Evolutionary conservation across 1,140 invertebrate genomes (phyloP), one percentile per base, ranked within the genome.

Genomic region (Caerostris extrusa): DNA sequence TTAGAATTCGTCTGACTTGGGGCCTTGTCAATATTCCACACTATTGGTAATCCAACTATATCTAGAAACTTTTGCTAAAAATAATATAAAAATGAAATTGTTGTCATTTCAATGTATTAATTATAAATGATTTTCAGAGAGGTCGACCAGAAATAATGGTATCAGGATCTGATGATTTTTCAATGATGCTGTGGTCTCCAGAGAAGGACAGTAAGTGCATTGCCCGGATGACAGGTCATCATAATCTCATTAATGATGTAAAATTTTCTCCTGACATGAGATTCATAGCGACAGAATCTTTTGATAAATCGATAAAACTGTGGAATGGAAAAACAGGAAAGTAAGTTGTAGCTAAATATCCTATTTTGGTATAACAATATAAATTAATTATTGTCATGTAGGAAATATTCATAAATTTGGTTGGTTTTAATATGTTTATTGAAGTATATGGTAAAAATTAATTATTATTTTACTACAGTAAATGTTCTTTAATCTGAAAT

Each of bases 81-180:
- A 34, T 34, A 34, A 34, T 34, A 34, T 34, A 34, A 34, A 34
- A 34, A 34, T 0, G 34, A 34, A 34, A 34, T 34, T 34, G 34
- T 34, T 34, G 34, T 34, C 34, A 34, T 34, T 34, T 34, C 34
- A 34, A 34, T 34, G 34, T 34, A 1, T 34, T 34, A 34, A 34
- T 34, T 34, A 34, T 34, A 34, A 34, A 2, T 34, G 34, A 34
- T 34, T 91, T 88, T 94, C 69, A 96, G 95, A 95, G 95, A 61
- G 96, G 96, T 85, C 97, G 97, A 58, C 97, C 97, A 61, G 99
- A 99, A 34, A 34, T 34, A 34, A 96, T 99, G 56, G 98, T 99
- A 3, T 99, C 99, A 17, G 99, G 99, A 14, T 99, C 99, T 3
- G 99, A 99, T 96, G 99, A 99, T 96, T 99, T 99, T 95, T 99